Conservation (phyloP, 2,888 invertebrate species). For the Drosophila multiciliata region DNA sequence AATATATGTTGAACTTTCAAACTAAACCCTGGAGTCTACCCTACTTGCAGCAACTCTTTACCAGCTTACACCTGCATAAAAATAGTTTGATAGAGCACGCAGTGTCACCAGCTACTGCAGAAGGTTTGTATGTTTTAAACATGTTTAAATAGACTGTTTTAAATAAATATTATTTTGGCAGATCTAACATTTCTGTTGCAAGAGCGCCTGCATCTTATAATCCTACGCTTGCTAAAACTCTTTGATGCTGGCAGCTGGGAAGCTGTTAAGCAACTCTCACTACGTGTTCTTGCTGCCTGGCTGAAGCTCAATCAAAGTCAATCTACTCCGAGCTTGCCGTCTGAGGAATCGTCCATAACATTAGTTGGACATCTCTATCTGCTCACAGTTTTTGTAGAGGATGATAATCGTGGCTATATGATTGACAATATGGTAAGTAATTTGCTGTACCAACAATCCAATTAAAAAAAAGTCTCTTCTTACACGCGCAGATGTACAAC, state of each 20-base stretch:
- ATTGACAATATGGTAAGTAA: slow-evolving; percentile 79
- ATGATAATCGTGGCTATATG: slow-evolving; percentile 77
- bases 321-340: slow-evolving; percentile 33
- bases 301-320: slow-evolving; percentile 38
- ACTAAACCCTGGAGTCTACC: slow-evolving; percentile 71
- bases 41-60: slow-evolving; percentile 69
- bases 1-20: slow-evolving; percentile 69
- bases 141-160: background rate
- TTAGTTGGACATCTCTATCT: slow-evolving; percentile 79
- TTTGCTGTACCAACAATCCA: background rate
- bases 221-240: slow-evolving; percentile 79
- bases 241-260: slow-evolving; percentile 81
- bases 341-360: slow-evolving; percentile 53
- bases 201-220: slow-evolving; percentile 75
- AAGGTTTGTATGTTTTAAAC: slow-evolving; percentile 40
- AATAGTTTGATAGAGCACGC: slow-evolving; percentile 64
- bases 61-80: slow-evolving; percentile 41
- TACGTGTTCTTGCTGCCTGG: slow-evolving; percentile 81
- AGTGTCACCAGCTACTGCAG: slow-evolving; percentile 54
- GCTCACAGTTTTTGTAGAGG: slow-evolving; percentile 75
- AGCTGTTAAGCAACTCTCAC: slow-evolving; percentile 78
- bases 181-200: slow-evolving; percentile 69
- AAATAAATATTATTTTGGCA: slow-evolving; percentile 23
- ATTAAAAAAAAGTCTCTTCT: background rate
- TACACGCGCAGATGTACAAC: slow-evolving; percentile 72